Percentiles rank a stretch among this genome's conserved stretches.
Evolutionary conservation across 2,113 vertebrate species (phyloP).

Genomic region (Anolis carolinensis): DNA sequence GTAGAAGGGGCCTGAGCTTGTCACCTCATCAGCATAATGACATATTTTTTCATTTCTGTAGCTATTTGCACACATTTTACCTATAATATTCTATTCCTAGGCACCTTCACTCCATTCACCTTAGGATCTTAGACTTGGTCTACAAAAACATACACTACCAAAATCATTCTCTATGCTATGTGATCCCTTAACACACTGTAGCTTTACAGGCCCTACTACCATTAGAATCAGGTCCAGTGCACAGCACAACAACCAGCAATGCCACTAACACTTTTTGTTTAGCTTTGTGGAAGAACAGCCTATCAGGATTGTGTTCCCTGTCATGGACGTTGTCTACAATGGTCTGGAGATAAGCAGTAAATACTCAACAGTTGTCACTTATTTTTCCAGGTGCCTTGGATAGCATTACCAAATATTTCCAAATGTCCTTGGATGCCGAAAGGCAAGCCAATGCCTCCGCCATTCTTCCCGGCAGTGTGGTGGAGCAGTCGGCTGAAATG

Average conservation of each 20-base stretch:
- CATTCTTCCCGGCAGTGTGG: conserved; percentile 66
- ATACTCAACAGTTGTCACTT: conserved; percentile 13
- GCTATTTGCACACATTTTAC: too few species aligned
- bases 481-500: conserved; percentile 78
- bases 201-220: too few species aligned
- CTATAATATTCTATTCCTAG: too few species aligned
- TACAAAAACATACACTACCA: too few species aligned
- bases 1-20: too few species aligned
- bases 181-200: too few species aligned
- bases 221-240: neutral
- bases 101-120: too few species aligned
- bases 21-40: too few species aligned
- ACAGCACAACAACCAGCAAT: neutral
- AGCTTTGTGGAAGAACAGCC: fast-evolving
- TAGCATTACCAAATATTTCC: conserved; percentile 89
- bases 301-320: neutral
- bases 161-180: too few species aligned
- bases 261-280: neutral
- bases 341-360: too few species aligned
- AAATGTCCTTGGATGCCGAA: conserved; percentile 88
- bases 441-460: conserved; percentile 86
- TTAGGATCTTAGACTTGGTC: too few species aligned
- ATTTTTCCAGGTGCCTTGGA: conserved; percentile 86
- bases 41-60: too few species aligned
- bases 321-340: neutral